Evolutionary conservation across 2,888 invertebrate species (phyloP), one percentile per base, ranked within the genome.

Genomic region (Agrochola lychnidis): DNA sequence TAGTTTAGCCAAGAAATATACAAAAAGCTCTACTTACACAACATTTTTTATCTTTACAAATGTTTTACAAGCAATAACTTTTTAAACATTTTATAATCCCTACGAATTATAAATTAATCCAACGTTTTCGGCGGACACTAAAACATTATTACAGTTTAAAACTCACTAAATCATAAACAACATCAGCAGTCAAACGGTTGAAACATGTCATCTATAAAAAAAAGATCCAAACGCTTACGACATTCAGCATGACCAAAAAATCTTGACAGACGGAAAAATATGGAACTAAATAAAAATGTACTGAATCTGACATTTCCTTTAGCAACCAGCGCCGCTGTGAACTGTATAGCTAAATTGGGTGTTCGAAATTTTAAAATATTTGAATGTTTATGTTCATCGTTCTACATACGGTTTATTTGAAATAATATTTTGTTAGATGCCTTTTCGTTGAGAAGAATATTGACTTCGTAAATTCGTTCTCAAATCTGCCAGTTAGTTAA

Each of bases 111-210:
- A 87, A 87, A 87, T 87, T 86, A 81, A 64, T 56, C 62, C 19
- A 64, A 40, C 83, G 61, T 67, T 78, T 74, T 67, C 61, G 69
- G 51, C 40, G 30, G 82, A 66, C 76, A 83, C 61, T 78, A 80
- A 83, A 74, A 82, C 76, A 68, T 71, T 61, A 76, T 67, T 75
- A 85, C 78, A 74, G 79, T 84, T 90, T 88, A 87, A 88, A 87
- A 87, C 85, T 79, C 88, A 87, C 84, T 89, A 88, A 89, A 90
- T 91, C 88, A 89, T 89, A 88, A 70, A 84, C 85, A 81, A 85
- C 87, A 80, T 90, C 83, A 88, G 79, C 82, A 87, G 90, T 90
- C 88, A 88, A 82, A 88, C 84, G 71, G 70, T 84, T 78, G 77
- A 86, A 87, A 70, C 75, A 81, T 78, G 73, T 79, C 73, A 79